Evolutionary conservation across 1,140 invertebrate species (phyloP).

Genomic region (Arion vulgaris): DNA sequence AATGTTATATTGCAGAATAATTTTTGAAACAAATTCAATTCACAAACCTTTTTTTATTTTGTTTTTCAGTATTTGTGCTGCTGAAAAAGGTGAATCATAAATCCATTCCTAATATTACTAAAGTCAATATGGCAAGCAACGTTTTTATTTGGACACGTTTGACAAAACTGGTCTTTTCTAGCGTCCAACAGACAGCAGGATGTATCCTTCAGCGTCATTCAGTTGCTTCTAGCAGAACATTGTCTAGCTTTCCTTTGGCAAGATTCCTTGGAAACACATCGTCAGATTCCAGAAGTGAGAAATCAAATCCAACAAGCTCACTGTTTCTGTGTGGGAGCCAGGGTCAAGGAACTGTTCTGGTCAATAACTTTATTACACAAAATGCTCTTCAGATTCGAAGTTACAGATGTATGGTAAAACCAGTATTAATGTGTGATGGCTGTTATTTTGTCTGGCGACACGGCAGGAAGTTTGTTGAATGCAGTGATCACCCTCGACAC

Average conservation of each 20-base stretch:
- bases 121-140: too few species aligned
- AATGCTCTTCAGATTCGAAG: conserved; percentile 27
- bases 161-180: too few species aligned
- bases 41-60: too few species aligned
- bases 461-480: conserved; percentile 81
- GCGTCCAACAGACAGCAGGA: neutral
- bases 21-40: too few species aligned
- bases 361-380: neutral
- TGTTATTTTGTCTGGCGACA: conserved; percentile 82
- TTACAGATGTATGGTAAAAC: conserved; percentile 76
- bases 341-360: neutral
- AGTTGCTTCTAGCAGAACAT: neutral
- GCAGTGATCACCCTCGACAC: conserved; percentile 82
- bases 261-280: neutral
- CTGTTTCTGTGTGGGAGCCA: neutral
- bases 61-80: too few species aligned
- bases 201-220: neutral
- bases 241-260: neutral
- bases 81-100: too few species aligned
- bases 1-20: too few species aligned
- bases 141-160: too few species aligned
- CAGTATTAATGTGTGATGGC: conserved; percentile 81
- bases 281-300: neutral
- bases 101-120: too few species aligned
- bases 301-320: neutral